Conservation (phyloP, 2,113 vertebrate species). For the Scophthalmus maximus region DNA sequence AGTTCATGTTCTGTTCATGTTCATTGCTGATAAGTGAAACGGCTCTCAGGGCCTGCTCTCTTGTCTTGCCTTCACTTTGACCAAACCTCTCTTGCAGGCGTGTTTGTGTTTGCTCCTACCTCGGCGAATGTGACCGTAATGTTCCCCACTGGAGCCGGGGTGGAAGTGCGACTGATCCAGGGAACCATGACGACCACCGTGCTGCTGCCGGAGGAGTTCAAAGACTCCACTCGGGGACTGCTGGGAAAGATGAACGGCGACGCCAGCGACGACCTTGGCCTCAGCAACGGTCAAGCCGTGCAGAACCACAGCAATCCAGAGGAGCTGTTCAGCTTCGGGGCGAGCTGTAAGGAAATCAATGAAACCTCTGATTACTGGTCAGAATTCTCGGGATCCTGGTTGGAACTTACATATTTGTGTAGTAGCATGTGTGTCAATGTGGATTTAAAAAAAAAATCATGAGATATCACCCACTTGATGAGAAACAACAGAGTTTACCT, state of each 20-base stretch:
- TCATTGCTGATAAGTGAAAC: no score
- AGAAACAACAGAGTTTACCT: no score
- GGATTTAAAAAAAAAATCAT: not conserved
- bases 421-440: no score
- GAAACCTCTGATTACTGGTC: not conserved
- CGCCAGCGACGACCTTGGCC: conserved; percentile 83
- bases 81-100: conserved; percentile 76
- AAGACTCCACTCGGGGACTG: conserved; percentile 83
- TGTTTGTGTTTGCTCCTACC: conserved; percentile 85
- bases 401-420: no score
- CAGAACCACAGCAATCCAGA: conserved; percentile 69
- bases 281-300: conserved; percentile 75
- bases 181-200: conserved; percentile 83
- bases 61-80: not conserved
- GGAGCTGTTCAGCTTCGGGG: conserved; percentile 87
- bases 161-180: conserved; percentile 82
- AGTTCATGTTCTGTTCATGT: no score
- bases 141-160: conserved; percentile 90
- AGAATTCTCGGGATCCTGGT: not conserved
- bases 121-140: conserved; percentile 85
- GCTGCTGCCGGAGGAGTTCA: conserved; percentile 88
- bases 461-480: no score
- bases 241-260: conserved; percentile 88
- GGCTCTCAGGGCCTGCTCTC: no score
- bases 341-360: conserved; percentile 86